Base-by-base conservation (phyloP, 1,140 invertebrate species). In the Calephelis virginiensis region DNA sequence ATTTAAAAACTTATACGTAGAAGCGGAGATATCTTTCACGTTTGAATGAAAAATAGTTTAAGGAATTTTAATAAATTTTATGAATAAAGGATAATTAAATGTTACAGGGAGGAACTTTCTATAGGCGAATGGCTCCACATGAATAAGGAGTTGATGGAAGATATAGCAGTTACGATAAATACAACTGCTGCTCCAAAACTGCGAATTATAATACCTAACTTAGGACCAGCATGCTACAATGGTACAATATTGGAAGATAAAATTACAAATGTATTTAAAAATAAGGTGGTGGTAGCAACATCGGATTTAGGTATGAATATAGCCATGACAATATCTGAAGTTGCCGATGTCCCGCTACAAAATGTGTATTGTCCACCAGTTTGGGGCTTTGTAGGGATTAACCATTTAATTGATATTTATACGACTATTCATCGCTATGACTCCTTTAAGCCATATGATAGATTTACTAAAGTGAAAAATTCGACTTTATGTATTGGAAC, bases 301-400 rank as follows among this genome's bases (percentile, higher is more conserved):
- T 86, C 89, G 17, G 89, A 93, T 75, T 66, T 89, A 61, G 92
- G 92, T 9, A 81, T 92, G 43, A 83, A 86, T 61, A 73, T 86
- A 45, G 73, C 86, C 14, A 71, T 75, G 14, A 67, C 76, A 43
- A 70, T 83, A 28, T 84, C 92, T 13, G 77, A 91, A 72, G 80
- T 83, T 48, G 78, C 85, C 14, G 82, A 90, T 74, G 74, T 91
- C 8, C 80, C 85, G 2, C 66, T 90, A 49, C 76, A 75, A 70
- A 86, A 91, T 72, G 86, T 93, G 70, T 86, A 88, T 76, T 92
- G 89, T 63, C 91, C 92, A 7, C 92, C 92, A 46, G 92, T 93
- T 8, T 93, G 92, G 92, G 92, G 92, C 10, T 92, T 92, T 74
- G 81, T 91, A 0, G 92, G 92, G 37, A 76, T 91, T n/a, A 91